phyloP scores from a whole-genome alignment of 2,888 invertebrate species.

The Norana najaformis region DNA sequence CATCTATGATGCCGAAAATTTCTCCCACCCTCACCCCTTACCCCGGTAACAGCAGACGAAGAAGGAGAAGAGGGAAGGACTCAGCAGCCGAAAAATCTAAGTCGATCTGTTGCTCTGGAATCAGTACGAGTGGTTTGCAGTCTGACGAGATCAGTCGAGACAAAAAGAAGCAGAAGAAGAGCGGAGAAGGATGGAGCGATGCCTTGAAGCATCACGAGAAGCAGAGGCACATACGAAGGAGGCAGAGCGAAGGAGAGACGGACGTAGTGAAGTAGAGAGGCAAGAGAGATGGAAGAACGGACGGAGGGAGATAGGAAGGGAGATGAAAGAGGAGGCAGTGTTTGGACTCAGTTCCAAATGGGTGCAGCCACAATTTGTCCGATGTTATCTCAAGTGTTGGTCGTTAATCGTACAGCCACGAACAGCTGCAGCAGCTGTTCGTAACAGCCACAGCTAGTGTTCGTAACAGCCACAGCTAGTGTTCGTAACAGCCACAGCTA shows the following conservation, averaged over 20 bases:
- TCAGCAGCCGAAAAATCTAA: background rate
- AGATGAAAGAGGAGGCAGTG: background rate
- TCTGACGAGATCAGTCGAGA: background rate
- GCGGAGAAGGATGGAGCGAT: background rate
- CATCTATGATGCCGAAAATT: too few species aligned
- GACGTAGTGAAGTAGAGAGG: background rate
- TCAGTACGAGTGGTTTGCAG: background rate
- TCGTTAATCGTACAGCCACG: background rate
- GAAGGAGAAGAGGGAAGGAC: background rate
- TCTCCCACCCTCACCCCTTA: too few species aligned
- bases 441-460: too few species aligned
- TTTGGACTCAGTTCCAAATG: background rate
- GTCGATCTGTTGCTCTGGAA: background rate
- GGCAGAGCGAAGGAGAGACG: background rate
- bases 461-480: too few species aligned
- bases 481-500: too few species aligned
- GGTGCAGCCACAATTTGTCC: background rate
- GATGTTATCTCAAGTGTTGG: constrained; percentile 5
- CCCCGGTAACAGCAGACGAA: background rate
- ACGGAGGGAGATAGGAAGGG: background rate
- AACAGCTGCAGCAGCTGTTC: too few species aligned
- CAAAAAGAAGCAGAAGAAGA: background rate
- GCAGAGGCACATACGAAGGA: background rate
- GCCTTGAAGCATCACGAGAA: background rate
- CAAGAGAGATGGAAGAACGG: background rate